Conservation (phyloP, 37 sponge, comb jelly and placozoan genomes). For the Petrosia ficiformis region DNA sequence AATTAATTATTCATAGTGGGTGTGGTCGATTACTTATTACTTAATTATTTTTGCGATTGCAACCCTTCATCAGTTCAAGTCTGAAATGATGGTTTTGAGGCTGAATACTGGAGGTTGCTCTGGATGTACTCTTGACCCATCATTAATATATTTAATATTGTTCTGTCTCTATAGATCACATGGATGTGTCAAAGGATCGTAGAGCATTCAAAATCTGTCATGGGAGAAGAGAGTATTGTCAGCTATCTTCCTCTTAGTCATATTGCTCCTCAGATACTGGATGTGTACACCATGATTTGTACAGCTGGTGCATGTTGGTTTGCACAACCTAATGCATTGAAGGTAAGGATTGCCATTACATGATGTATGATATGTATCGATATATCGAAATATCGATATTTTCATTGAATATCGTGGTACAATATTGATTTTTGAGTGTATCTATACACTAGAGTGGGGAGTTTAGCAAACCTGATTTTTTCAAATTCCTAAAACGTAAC, state of each 20-base stretch:
- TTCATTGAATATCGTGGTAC: too few relatives aligned
- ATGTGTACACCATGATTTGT: constrained; percentile 59
- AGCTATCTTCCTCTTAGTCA: constrained; percentile 87
- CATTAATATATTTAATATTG: background rate
- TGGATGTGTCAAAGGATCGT: constrained; percentile 46
- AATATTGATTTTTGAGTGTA: constrained; percentile 35
- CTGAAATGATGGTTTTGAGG: too few relatives aligned
- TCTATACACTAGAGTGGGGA: constrained; percentile 6
- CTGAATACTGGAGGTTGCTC: too few relatives aligned
- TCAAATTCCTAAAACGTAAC: too few relatives aligned
- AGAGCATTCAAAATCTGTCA: constrained; percentile 11
- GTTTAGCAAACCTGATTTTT: too few relatives aligned
- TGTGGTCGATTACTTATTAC: too few relatives aligned
- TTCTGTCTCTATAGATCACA: constrained; percentile 39
- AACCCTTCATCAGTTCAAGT: too few relatives aligned
- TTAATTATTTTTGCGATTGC: too few relatives aligned
- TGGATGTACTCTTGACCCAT: background rate
- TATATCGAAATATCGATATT: background rate
- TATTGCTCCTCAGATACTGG: constrained; percentile 77
- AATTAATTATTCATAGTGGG: too few relatives aligned
- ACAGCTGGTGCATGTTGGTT: constrained; percentile 72
- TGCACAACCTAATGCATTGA: constrained; percentile 93
- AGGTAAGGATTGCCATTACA: constrained; percentile 25
- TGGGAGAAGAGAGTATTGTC: constrained; percentile 68
- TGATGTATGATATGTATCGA: background rate